phyloP scores from a whole-genome alignment of 2,888 invertebrate species.

The Ramazzottius varieornatus region DNA sequence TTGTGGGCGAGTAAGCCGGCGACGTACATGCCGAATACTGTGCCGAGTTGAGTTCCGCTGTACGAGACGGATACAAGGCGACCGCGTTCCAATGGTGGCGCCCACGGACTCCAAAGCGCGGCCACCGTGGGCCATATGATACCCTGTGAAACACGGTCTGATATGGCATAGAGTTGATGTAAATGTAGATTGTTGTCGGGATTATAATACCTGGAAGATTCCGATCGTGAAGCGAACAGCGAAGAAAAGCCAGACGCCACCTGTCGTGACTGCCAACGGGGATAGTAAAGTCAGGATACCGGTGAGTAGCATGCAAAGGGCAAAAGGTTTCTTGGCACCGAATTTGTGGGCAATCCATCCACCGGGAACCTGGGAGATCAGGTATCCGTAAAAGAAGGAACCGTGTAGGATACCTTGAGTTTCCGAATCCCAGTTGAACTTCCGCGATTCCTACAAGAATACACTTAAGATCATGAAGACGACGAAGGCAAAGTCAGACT shows the following conservation, averaged over 20 bases:
- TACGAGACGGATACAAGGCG: conserved; percentile 91
- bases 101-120: conserved; percentile 98
- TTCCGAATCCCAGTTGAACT: not conserved
- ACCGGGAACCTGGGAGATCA: not conserved
- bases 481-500: too few species aligned
- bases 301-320: too few species aligned
- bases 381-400: not conserved
- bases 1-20: conserved; percentile 51
- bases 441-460: too few species aligned
- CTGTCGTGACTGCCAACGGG: too few species aligned
- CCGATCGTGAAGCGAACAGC: too few species aligned
- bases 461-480: too few species aligned
- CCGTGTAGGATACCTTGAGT: not conserved
- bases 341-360: too few species aligned
- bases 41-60: conserved; percentile 91
- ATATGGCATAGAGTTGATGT: too few species aligned
- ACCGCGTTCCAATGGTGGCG: conserved; percentile 85
- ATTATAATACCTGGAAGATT: not conserved
- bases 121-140: conserved; percentile 98
- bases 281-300: too few species aligned
- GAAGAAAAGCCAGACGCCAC: too few species aligned
- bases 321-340: too few species aligned
- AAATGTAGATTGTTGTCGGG: not conserved
- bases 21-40: conserved; percentile 77
- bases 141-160: conserved; percentile 41